Evolutionary conservation across 2,888 invertebrate species (phyloP).

Genomic region (Digitonthophagus gazella): DNA sequence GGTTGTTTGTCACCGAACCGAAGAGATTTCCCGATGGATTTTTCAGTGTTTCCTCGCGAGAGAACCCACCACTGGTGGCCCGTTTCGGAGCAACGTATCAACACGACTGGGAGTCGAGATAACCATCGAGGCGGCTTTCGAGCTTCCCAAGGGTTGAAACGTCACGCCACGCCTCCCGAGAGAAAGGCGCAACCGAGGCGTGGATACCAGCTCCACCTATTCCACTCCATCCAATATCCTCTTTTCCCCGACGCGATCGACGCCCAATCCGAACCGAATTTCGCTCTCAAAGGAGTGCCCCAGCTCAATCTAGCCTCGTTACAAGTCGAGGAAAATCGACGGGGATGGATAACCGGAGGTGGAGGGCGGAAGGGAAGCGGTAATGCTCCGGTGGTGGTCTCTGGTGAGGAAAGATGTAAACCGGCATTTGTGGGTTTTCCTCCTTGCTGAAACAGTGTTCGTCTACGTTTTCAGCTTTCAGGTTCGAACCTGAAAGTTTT

Average conservation of each 20-base stretch:
- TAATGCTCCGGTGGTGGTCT: constrained; percentile 45
- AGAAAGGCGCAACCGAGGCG: constrained; percentile 38
- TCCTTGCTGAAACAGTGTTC: constrained; percentile 16
- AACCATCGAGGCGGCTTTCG: constrained; percentile 44
- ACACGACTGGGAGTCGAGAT: constrained; percentile 51
- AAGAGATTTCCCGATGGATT: constrained; percentile 32
- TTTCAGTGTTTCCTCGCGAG: constrained; percentile 43
- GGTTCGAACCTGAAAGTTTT: not conserved
- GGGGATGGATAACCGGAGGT: constrained; percentile 37
- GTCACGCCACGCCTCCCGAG: constrained; percentile 53
- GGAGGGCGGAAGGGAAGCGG: constrained; percentile 32
- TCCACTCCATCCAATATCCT: not conserved
- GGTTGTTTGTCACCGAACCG: not conserved
- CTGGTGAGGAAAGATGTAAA: constrained; percentile 43
- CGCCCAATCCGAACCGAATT: constrained; percentile 18
- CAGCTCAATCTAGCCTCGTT: constrained; percentile 38
- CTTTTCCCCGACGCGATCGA: not conserved
- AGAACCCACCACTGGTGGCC: constrained; percentile 42
- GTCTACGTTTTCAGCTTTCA: constrained; percentile 11
- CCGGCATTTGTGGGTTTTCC: constrained; percentile 28
- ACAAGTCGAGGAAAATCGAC: constrained; percentile 29
- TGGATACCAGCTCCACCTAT: constrained; percentile 39
- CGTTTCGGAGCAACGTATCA: constrained; percentile 46
- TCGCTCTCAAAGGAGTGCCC: constrained; percentile 29
- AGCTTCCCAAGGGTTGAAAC: constrained; percentile 45